Conservation (phyloP, 1,140 invertebrate genomes). For the Protaetia brevitarsis region DNA sequence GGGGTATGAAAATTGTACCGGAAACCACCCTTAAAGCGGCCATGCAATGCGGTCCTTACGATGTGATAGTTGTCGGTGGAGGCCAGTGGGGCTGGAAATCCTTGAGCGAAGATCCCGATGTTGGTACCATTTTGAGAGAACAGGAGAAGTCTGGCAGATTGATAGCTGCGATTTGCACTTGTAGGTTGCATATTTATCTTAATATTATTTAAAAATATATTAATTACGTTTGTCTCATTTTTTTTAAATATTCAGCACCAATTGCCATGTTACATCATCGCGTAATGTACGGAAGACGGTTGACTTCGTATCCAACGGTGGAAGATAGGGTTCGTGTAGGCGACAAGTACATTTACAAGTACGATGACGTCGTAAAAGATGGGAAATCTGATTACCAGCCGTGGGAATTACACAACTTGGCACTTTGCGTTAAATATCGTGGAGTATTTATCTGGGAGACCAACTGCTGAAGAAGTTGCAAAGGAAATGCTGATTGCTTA, state of each 20-base stretch:
- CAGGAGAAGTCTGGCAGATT: slow-evolving; percentile 30
- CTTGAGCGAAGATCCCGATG: slow-evolving; percentile 25
- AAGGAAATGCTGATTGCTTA: slow-evolving; percentile 28
- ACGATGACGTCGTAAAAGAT: slow-evolving; percentile 31
- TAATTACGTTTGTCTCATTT: no score
- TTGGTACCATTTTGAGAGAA: slow-evolving; percentile 26
- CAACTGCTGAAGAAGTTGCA: slow-evolving; percentile 24
- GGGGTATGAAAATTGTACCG: slow-evolving; percentile 24
- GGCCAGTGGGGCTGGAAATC: slow-evolving; percentile 27
- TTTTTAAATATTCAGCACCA: no score
- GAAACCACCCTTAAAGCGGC: slow-evolving; percentile 30
- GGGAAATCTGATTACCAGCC: slow-evolving; percentile 29
- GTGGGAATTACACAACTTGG: slow-evolving; percentile 30
- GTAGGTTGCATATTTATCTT: no score
- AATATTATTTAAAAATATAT: no score
- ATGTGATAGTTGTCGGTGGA: slow-evolving; percentile 28
- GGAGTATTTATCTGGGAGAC: slow-evolving; percentile 25
- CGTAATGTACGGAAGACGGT: slow-evolving; percentile 27
- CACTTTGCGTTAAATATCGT: slow-evolving; percentile 24
- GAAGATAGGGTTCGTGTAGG: slow-evolving; percentile 28
- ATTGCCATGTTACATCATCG: slow-evolving; percentile 29
- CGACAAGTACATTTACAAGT: slow-evolving; percentile 33
- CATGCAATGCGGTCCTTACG: slow-evolving; percentile 29
- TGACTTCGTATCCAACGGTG: slow-evolving; percentile 29
- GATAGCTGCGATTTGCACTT: slow-evolving; percentile 31